A percentile compares a stretch with the other conserved stretches of the same genome.
phyloP scores from a whole-genome alignment of 2,888 invertebrate genomes.

The Hypena proboscidalis region DNA sequence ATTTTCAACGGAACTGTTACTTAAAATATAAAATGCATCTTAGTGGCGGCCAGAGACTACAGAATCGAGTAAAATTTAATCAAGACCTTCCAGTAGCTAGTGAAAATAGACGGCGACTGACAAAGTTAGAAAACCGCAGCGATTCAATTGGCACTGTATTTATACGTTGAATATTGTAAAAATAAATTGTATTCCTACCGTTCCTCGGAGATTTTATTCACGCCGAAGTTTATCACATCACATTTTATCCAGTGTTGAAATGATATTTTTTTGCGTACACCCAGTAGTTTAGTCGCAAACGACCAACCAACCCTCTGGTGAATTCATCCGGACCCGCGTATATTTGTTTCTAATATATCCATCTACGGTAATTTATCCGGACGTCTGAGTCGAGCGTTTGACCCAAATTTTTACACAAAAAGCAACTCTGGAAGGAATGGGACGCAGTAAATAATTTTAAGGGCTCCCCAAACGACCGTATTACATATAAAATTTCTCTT shows the following conservation, averaged over 20 bases:
- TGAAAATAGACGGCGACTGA: constrained; percentile 16
- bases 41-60: constrained; percentile 11
- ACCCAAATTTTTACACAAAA: constrained; percentile 36
- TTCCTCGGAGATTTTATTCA: constrained; percentile 2
- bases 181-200: constrained; percentile 1
- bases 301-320: constrained; percentile 12
- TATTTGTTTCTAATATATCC: constrained; percentile 42
- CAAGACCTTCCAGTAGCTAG: constrained; percentile 15
- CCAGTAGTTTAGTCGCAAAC: constrained; percentile 6
- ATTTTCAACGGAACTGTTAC: constrained; percentile 20
- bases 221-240: constrained; percentile 11
- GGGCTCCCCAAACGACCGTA: constrained; percentile 30
- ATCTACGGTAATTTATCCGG: constrained; percentile 25
- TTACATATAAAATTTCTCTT: constrained; percentile 40
- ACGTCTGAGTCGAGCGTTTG: constrained; percentile 17
- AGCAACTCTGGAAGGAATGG: constrained; percentile 11
- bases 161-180: not conserved
- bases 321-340: constrained; percentile 12
- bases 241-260: constrained; percentile 11
- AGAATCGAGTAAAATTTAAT: constrained; percentile 33
- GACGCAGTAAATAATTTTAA: constrained; percentile 36
- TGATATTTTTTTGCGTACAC: constrained; percentile 10
- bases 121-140: constrained; percentile 9
- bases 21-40: constrained; percentile 25
- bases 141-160: constrained; percentile 9